A percentile compares a stretch with the other conserved stretches of the same genome.
Conservation (phyloP, 2,888 invertebrate genomes). For the Trachelus stipa region DNA sequence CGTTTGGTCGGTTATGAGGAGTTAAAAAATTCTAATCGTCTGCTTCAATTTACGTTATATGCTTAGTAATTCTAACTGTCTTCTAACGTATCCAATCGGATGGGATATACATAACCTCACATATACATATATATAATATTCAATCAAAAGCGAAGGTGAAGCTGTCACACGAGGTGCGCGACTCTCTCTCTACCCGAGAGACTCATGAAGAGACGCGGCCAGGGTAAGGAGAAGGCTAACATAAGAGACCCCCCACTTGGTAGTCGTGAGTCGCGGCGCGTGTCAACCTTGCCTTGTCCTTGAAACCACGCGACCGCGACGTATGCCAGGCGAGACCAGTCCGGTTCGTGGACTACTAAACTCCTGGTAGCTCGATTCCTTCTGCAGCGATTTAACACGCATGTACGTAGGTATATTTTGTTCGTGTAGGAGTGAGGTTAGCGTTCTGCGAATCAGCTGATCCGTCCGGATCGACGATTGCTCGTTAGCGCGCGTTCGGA, state of each 20-base stretch:
- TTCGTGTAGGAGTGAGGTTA: background rate
- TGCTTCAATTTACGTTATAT: background rate
- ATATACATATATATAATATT: background rate
- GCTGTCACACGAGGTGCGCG: background rate
- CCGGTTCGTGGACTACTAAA: constrained; percentile 31
- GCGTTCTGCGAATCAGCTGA: constrained; percentile 43
- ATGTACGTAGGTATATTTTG: background rate
- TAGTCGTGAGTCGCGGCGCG: constrained; percentile 57
- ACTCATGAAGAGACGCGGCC: background rate
- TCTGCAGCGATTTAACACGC: background rate
- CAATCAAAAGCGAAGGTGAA: background rate
- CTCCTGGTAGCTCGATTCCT: background rate
- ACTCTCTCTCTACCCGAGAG: background rate
- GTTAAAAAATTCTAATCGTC: background rate
- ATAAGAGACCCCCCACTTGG: constrained; percentile 31
- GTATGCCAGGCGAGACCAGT: constrained; percentile 43
- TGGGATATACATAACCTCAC: background rate
- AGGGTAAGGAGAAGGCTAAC: constrained; percentile 22
- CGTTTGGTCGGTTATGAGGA: background rate
- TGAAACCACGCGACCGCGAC: constrained; percentile 64
- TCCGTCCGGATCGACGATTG: constrained; percentile 17
- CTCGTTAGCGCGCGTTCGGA: background rate
- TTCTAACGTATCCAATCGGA: background rate
- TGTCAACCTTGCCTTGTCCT: constrained; percentile 67
- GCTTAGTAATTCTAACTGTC: background rate